A percentile compares a stretch with the other conserved stretches of the same genome.
Conservation (phyloP, 2,797 vertebrate genomes). For the Brotula barbata region DNA sequence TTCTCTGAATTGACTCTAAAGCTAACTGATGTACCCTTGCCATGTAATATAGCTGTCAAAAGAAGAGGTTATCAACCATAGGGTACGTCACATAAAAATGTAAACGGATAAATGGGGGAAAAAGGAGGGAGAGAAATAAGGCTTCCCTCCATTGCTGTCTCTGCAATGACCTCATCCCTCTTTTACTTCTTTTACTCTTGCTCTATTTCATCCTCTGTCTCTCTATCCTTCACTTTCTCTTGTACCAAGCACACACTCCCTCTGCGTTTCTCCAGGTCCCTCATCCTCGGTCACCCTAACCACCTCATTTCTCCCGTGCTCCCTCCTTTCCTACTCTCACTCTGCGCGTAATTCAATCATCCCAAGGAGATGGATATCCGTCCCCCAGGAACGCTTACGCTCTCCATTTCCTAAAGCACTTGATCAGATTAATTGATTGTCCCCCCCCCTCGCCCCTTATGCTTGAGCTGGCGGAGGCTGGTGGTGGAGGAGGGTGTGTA, state of each 20-base stretch:
- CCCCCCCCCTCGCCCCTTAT: slow-evolving; percentile 39
- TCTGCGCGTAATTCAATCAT: slow-evolving; percentile 84
- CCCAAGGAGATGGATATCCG: slow-evolving; percentile 82
- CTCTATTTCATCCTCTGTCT: slow-evolving; percentile 50
- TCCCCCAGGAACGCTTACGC: slow-evolving; percentile 82
- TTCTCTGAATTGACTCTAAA: slow-evolving; percentile 50
- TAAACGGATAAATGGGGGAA: slow-evolving; percentile 48
- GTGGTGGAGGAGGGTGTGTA: slow-evolving; percentile 46
- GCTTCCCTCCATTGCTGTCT: slow-evolving; percentile 43
- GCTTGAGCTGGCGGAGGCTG: slow-evolving; percentile 34
- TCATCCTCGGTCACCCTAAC: slow-evolving; percentile 69
- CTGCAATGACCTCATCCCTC: slow-evolving; percentile 67
- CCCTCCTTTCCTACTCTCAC: slow-evolving; percentile 67
- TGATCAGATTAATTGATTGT: slow-evolving; percentile 88
- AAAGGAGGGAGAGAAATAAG: slow-evolving; percentile 37
- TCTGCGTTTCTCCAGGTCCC: slow-evolving; percentile 62
- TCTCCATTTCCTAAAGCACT: slow-evolving; percentile 86
- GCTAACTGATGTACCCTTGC: slow-evolving; percentile 46
- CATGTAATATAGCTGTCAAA: slow-evolving; percentile 64
- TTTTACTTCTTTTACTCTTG: slow-evolving; percentile 38
- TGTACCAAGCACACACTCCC: slow-evolving; percentile 48
- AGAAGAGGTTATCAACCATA: slow-evolving; percentile 50
- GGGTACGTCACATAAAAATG: slow-evolving; percentile 64
- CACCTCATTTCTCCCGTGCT: slow-evolving; percentile 68
- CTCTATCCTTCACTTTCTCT: slow-evolving; percentile 49